Percentiles rank a stretch among this genome's conserved stretches.
phyloP scores from a whole-genome alignment of 2,888 invertebrate genomes.

The Nyleta sp. region DNA sequence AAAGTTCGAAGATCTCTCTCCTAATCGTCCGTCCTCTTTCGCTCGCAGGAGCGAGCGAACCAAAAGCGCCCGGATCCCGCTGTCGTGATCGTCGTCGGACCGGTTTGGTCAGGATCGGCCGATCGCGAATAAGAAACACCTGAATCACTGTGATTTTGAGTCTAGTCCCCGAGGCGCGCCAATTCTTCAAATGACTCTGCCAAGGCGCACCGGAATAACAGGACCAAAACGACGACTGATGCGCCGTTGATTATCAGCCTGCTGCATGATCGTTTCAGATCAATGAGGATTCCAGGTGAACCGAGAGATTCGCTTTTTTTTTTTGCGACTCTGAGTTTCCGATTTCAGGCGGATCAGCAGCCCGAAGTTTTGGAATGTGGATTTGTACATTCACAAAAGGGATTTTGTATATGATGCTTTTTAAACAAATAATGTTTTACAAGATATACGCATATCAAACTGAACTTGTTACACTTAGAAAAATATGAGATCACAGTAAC shows the following conservation, averaged over 20 bases:
- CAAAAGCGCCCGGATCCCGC: conserved; percentile 55
- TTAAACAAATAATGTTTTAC: too few relatives aligned
- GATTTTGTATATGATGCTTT: too few relatives aligned
- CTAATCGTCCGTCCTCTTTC: conserved; percentile 44
- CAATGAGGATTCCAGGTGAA: conserved; percentile 25
- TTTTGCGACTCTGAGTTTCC: conserved; percentile 4
- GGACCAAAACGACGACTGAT: conserved; percentile 44
- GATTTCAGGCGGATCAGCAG: background rate
- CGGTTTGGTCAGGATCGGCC: conserved; percentile 59
- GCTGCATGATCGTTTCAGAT: conserved; percentile 42
- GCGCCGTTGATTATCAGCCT: conserved; percentile 44
- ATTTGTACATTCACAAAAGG: too few relatives aligned
- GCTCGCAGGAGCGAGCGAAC: conserved; percentile 33
- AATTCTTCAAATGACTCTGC: conserved; percentile 54
- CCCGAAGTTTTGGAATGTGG: too few relatives aligned
- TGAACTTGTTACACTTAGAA: too few relatives aligned
- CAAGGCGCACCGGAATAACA: conserved; percentile 29
- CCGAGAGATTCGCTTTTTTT: background rate
- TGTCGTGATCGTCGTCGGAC: conserved; percentile 60
- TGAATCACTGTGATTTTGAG: conserved; percentile 64
- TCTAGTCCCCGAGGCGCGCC: conserved; percentile 56
- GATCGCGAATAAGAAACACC: conserved; percentile 62
- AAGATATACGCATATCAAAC: too few relatives aligned
- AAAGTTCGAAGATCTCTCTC: conserved; percentile 57
- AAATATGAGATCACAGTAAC: too few relatives aligned